Base-by-base conservation (phyloP, 1,140 invertebrate genomes). In the Cotesia chilonis region DNA sequence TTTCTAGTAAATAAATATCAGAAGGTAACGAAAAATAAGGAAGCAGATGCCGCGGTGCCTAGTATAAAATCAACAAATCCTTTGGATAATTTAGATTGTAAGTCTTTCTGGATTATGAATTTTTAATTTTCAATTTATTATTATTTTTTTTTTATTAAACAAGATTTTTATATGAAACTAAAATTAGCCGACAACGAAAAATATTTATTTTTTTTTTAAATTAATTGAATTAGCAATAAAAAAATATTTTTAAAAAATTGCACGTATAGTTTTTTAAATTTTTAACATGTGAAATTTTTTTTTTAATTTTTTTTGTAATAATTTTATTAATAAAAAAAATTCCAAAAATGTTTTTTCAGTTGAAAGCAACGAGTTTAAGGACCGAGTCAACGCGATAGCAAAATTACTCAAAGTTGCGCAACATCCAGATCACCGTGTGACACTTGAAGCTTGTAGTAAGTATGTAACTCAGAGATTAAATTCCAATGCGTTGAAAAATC, bases 31-130 rank as follows among this genome's bases (percentile, higher is more conserved):
- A 90, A 91, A 70, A 74, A 85, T 4, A 85, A 82, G 35, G 64
- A 75, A 54, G 84, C 90, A 59, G 89, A 89, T 73, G 84, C 89
- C 82, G 86, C 86, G 57, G 85, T 87, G 78, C 93, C 93, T 7
- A 91, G 88, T 85, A 88, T 95, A 65, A 90, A 92, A 47, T 92
- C 93, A 35, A 88, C 90, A 61, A 96, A 96, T 88, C 93, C 94
- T 59, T 82, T 96, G 52, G 94, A 96, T 81, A 93, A 92, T 83
- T 86, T 96, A 59, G 91, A 96, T 82, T 96, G 94, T 95, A 89
- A 92, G 93, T 91, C 81, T 84, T 66, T 9, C 52, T 55, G 10
- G 3, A 14, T 55, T 55, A 51, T 9, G 7, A 51, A 51, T 51
- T 2, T 51, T 51, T 9, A 7, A n/a, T 51, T 1, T 51, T 9